Base-by-base conservation (phyloP, 2,888 invertebrate species). In the Pachliopta kotzebuea region DNA sequence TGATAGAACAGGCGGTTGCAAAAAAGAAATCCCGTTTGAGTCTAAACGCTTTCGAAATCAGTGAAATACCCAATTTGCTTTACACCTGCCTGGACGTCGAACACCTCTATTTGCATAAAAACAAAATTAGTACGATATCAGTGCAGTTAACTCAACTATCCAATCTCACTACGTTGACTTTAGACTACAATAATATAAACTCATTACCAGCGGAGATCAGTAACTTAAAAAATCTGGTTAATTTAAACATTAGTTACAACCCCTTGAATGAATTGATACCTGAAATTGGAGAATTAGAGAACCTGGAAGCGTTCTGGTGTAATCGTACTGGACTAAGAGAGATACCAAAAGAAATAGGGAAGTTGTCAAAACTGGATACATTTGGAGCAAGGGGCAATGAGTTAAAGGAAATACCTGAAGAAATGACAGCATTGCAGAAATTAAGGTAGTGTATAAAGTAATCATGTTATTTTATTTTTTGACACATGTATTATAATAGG, bases 161-260 rank as follows among this genome's bases (percentile, higher is more conserved):
- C 60, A 93, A 93, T 68, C 79, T 95, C 31, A 93, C 93, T 60
- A 93, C 93, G 23, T 83, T 95, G 65, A 93, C 94, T 7, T 76
- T 95, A 72, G 95, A 95, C 76, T 95, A 94, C 76, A 95, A 95
- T 77, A 92, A 93, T 67, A 85, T 95, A 66, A 88, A 84, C 67
- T 85, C 86, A 23, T 91, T 95, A 75, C 95, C 95, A 0, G 72
- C 86, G n/a, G 93, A 93, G 69, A 88, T 95, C 70, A 93, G 92
- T 54, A 85, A 91, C 68, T 80, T 95, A 71, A 92, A 92, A 71
- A 92, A 93, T 66, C 83, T 95, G 53, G 92, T 93, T 54, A 93
- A 93, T 71, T 82, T 95, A 63, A 95, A 95, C 75, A 79, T 95
- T 55, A 95, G 95, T 78, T 94, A 95, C 73, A 95, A 95, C 79